These are phyloP conservation scores for Furnarius figulus DNA, from an alignment of 2,113 vertebrate species.

Conservation along the genomic window DNA sequence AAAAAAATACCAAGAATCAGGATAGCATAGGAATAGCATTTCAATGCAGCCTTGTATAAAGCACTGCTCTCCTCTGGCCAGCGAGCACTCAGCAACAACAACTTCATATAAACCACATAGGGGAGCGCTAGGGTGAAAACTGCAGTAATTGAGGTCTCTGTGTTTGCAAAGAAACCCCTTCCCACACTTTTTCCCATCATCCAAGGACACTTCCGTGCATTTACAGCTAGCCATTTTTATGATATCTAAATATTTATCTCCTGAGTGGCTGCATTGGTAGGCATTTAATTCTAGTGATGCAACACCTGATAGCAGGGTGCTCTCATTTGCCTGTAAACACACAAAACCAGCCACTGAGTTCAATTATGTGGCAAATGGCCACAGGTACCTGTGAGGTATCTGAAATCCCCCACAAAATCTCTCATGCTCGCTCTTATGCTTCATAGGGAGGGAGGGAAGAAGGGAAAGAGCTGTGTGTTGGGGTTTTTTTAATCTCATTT, in stretches of 20 bases:
- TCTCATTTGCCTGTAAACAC: not conserved
- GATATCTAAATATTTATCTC: conserved; percentile 34
- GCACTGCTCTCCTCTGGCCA: not conserved
- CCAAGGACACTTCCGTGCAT: not conserved
- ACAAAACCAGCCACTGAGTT: not conserved
- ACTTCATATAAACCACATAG: not conserved
- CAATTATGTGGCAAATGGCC: not conserved
- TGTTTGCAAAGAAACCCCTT: not conserved
- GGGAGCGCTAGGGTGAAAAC: not conserved
- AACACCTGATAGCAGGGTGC: conserved; percentile 3
- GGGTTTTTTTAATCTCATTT: not conserved
- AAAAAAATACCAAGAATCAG: not conserved
- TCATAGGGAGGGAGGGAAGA: not conserved
- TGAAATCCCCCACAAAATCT: conserved; percentile 13
- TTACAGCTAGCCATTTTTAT: conserved; percentile 28
- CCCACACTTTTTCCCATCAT: not conserved
- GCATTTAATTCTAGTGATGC: conserved; percentile 6
- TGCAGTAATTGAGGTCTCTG: not conserved
- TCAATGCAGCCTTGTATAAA: not conserved
- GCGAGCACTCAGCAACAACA: not conserved
- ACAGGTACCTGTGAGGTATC: not conserved
- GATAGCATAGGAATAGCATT: not conserved
- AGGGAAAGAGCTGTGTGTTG: not conserved
- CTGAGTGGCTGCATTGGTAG: not conserved
- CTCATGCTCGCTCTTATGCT: not conserved